Evolutionary conservation across 2,797 vertebrate species (phyloP).

Genomic region (Pseudopleuronectes americanus): DNA sequence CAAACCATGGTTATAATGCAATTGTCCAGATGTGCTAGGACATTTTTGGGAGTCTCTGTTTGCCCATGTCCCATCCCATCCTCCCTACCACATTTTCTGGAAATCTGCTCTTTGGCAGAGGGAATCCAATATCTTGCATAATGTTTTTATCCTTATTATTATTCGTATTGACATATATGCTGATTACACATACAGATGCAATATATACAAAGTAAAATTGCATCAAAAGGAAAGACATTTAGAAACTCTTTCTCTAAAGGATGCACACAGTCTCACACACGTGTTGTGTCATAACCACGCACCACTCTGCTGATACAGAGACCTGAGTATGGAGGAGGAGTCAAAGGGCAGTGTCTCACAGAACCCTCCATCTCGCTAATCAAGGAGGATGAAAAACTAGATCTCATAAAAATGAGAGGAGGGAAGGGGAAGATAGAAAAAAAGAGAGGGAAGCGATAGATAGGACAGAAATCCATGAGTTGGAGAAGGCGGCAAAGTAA

Average conservation of each 20-base stretch:
- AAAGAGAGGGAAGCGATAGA: background rate
- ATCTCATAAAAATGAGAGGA: constrained; percentile 6
- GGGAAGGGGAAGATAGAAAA: constrained; percentile 1
- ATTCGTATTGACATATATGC: background rate
- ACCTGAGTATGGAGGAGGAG: constrained; percentile 16
- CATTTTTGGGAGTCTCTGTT: too few relatives aligned
- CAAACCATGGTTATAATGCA: too few relatives aligned
- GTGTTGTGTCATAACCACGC: background rate
- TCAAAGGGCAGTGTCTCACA: constrained; percentile 21
- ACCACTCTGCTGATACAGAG: constrained; percentile 3
- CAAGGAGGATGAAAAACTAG: constrained; percentile 12
- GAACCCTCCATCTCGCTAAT: constrained; percentile 30
- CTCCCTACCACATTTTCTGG: too few relatives aligned
- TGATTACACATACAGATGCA: background rate
- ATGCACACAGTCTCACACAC: background rate
- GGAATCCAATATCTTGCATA: background rate
- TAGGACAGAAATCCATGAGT: constrained; percentile 27
- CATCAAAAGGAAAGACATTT: background rate
- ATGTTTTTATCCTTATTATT: background rate
- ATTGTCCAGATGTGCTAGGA: too few relatives aligned
- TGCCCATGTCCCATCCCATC: too few relatives aligned
- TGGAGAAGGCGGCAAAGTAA: constrained; percentile 1
- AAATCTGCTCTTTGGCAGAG: too few relatives aligned
- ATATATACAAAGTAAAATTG: background rate
- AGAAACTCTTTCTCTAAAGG: too few relatives aligned